Evolutionary conservation across 1,140 invertebrate genomes (phyloP).

Genomic region (Orchesella cincta): DNA sequence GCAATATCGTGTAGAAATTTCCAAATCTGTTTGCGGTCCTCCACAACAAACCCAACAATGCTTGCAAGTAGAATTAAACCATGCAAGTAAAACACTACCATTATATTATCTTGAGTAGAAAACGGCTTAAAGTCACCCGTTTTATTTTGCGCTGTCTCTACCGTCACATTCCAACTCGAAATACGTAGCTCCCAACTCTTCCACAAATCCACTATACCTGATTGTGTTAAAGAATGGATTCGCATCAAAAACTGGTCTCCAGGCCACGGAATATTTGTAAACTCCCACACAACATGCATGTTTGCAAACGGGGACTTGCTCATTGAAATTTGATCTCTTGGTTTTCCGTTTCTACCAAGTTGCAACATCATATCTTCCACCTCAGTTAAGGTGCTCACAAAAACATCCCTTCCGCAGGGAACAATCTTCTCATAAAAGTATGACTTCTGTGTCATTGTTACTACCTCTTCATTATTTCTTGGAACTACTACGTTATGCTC

Average conservation of each 20-base stretch:
- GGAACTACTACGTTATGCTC: too few species aligned
- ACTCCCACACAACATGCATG: neutral
- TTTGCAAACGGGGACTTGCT: neutral
- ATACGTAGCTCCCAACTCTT: neutral
- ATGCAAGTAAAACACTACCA: neutral
- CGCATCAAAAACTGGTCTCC: neutral
- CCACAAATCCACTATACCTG: neutral
- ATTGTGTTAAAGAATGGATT: neutral
- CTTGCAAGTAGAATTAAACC: neutral
- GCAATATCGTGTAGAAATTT: neutral
- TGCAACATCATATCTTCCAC: too few species aligned
- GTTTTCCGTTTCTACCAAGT: too few species aligned
- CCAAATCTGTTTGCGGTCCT: neutral
- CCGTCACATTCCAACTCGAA: neutral
- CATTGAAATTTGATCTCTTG: too few species aligned
- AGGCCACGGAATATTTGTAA: neutral
- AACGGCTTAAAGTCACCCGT: neutral
- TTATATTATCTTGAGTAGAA: neutral
- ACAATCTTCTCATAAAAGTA: too few species aligned
- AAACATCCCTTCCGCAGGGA: too few species aligned
- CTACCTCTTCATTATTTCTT: too few species aligned
- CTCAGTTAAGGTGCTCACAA: too few species aligned
- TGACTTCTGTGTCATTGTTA: too few species aligned
- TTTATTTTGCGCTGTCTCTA: neutral
- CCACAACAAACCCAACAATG: neutral